Evolutionary conservation across 2,113 vertebrate genomes (phyloP), one percentile per base, ranked within the genome.

Genomic region (Zosterops hypoxanthus): DNA sequence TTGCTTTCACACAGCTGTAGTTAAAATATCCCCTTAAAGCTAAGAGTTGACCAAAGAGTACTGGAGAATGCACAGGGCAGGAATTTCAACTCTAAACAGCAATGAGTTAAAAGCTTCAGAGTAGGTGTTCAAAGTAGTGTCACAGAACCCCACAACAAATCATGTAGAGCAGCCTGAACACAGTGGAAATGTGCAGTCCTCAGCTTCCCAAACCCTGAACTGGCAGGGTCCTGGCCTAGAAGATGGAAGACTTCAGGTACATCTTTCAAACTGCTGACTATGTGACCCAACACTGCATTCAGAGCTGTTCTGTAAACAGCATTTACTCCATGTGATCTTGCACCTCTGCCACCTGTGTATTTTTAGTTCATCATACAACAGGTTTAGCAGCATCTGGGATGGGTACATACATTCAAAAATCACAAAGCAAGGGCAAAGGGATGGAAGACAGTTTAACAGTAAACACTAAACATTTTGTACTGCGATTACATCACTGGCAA

Each of bases 391-490:
- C 53, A 75, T 9, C 46, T 42, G 14, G 21, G 39, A 72, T 26
- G 12, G 18, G 34, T 25, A 7, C 14, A 65, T 5, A 34, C 21
- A 55, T n/a, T 79, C 4, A 76, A 72, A 79, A 82, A 80, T 29
- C 21, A 85, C 56, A 92, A 49, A 46, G 9, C 50, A 76, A 71
- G 36, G 39, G 6, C 2, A 84, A 86, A 89, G 61, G 87, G 73
- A 53, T 23, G 49, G 70, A 92, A 94, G 63, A 85, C 23, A 55
- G 26, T 89, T 95, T 90, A 94, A 80, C 72, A 82, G 34, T 68
- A 82, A 89, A 86, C 49, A 71, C 21, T 33, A 59, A n/a, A 53
- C 28, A 56, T 14, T 87, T 69, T 76, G 77, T 59, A 89, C 41
- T 87, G n/a, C 61, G 46, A 68, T 84, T 82, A 64, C 36, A 89